These are phyloP conservation scores for Pinctada fucata DNA, from an alignment of 2,888 invertebrate species.

Conservation along the genomic window DNA sequence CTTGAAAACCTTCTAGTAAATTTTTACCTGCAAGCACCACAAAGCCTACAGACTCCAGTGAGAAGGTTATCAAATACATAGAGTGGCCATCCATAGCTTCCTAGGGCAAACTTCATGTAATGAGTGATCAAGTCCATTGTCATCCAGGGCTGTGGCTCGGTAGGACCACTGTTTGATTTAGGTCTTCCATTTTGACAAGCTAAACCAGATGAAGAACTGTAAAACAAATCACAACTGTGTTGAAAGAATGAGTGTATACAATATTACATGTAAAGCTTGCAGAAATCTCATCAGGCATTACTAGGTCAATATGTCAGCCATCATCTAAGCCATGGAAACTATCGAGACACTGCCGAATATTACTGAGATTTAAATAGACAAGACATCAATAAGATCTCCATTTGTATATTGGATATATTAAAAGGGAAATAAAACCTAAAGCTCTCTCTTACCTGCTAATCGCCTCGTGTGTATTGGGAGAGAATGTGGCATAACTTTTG, in stretches of 20 bases:
- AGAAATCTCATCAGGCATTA: no score
- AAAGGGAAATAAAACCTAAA: no score
- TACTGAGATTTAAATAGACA: no score
- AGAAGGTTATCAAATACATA: conserved; percentile 87
- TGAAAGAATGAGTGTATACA: neutral
- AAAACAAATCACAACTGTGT: neutral
- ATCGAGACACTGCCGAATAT: no score
- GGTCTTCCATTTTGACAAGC: neutral
- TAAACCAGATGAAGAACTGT: neutral
- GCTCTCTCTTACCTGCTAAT: no score
- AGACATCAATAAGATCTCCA: no score
- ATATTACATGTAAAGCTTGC: no score
- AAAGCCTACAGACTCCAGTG: conserved; percentile 86
- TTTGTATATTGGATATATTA: no score
- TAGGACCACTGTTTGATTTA: neutral
- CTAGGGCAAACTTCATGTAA: conserved; percentile 88
- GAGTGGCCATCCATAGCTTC: conserved; percentile 93
- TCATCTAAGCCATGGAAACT: no score
- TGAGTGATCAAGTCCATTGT: conserved; percentile 86
- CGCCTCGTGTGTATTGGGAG: no score
- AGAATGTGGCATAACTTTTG: no score
- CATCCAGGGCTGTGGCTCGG: conserved; percentile 83
- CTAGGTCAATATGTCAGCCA: no score
- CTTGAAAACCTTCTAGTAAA: neutral
- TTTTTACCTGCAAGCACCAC: conserved; percentile 66